Evolutionary conservation across 2,113 vertebrate genomes (phyloP).

Genomic region (Pteropus alecto): DNA sequence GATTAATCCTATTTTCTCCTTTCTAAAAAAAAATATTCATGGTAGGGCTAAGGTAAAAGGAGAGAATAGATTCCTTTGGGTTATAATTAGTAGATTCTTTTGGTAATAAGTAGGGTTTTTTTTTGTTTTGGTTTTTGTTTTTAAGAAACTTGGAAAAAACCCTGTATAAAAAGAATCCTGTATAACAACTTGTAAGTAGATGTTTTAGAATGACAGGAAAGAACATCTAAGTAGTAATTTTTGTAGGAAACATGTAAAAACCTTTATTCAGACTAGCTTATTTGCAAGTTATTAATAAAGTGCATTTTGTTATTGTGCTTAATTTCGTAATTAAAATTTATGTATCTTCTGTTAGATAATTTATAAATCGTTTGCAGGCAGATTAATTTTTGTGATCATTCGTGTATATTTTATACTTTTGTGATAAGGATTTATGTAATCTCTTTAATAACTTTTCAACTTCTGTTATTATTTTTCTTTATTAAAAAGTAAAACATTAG

Average conservation of each 20-base stretch:
- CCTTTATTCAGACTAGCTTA: slow-evolving; percentile 8
- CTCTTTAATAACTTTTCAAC: neutral
- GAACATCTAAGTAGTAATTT: neutral
- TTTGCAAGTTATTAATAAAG: slow-evolving; percentile 20
- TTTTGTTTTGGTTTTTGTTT: neutral
- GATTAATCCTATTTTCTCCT: neutral
- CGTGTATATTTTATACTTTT: slow-evolving; percentile 24
- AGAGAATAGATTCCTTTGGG: neutral
- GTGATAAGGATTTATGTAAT: slow-evolving; percentile 14
- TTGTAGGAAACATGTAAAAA: neutral
- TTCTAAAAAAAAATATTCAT: slow-evolving; percentile 39
- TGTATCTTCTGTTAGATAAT: slow-evolving; percentile 13
- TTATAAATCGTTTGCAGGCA: slow-evolving; percentile 9
- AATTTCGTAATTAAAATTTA: slow-evolving; percentile 21
- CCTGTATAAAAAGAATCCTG: neutral
- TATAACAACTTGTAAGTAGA: neutral
- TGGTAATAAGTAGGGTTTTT: neutral
- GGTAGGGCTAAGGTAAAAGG: neutral
- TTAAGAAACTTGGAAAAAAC: neutral
- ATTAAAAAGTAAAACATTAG: neutral
- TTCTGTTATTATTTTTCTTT: slow-evolving; percentile 15
- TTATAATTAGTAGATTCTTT: slow-evolving; percentile 4
- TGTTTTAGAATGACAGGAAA: slow-evolving; percentile 25
- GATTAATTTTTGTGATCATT: slow-evolving; percentile 28
- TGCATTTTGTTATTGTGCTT: slow-evolving; percentile 26